Conservation (phyloP, 2,113 vertebrate genomes). For the Nicator chloris region DNA sequence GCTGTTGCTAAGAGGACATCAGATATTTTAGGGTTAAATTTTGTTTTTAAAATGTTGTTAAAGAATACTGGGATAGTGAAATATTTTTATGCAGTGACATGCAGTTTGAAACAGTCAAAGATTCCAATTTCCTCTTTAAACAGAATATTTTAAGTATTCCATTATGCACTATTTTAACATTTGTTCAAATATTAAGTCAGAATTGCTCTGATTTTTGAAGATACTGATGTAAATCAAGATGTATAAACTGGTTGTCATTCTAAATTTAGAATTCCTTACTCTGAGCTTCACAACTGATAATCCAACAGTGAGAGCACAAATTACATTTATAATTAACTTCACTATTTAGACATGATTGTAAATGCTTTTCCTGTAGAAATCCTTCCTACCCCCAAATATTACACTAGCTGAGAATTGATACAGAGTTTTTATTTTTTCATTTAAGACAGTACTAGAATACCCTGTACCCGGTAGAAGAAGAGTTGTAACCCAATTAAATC, state of each 20-base stretch:
- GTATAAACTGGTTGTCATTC: not conserved
- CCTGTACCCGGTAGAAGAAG: not conserved
- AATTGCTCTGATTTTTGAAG: not conserved
- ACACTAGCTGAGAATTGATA: not conserved
- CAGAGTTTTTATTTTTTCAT: not conserved
- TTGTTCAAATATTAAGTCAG: not conserved
- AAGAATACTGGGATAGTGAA: not conserved
- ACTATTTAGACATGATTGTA: not conserved
- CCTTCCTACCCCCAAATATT: not conserved
- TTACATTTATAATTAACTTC: not conserved
- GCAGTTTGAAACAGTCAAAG: not conserved
- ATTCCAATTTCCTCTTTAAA: not conserved
- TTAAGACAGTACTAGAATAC: not conserved
- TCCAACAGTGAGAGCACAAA: not conserved
- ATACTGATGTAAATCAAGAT: not conserved
- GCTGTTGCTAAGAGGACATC: not conserved
- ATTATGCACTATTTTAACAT: not conserved
- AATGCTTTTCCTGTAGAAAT: not conserved
- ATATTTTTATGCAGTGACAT: not conserved
- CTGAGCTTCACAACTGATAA: not conserved
- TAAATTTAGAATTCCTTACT: not conserved
- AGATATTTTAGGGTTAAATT: not conserved
- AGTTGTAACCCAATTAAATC: not conserved
- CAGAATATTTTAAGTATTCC: not conserved
- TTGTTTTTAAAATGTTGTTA: not conserved